Evolutionary conservation across 2,797 vertebrate species (phyloP).

Genomic region (Acestrorhynchus altus): DNA sequence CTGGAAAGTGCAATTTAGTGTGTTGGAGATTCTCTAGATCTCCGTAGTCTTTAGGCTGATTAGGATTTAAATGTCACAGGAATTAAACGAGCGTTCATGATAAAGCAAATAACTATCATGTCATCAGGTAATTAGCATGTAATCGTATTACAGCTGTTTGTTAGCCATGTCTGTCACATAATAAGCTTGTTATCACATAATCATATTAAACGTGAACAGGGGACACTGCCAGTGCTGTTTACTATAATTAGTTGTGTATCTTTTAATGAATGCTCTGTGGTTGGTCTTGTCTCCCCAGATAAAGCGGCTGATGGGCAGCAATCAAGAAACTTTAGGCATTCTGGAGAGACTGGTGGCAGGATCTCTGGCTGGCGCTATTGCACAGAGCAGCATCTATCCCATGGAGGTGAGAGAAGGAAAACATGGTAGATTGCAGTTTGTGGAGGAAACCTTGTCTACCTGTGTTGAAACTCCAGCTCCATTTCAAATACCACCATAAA

Average conservation of each 20-base stretch:
- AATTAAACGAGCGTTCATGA: not conserved
- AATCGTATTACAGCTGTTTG: not conserved
- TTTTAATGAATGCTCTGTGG: conserved; percentile 9
- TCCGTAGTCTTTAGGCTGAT: not conserved
- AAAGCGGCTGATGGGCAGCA: conserved; percentile 90
- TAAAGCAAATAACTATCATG: not conserved
- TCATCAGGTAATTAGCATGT: not conserved
- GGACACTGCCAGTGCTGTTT: not conserved
- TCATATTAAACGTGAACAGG: not conserved
- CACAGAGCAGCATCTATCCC: conserved; percentile 97
- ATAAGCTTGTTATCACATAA: not conserved
- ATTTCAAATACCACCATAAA: conserved; percentile 20
- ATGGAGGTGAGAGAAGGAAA: conserved; percentile 88
- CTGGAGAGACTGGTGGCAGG: conserved; percentile 88
- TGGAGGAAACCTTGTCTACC: conserved; percentile 27
- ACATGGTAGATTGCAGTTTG: not conserved
- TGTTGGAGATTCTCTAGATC: not conserved
- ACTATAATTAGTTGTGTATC: not conserved
- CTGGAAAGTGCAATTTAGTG: not conserved
- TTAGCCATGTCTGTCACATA: not conserved
- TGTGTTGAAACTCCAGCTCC: conserved; percentile 35
- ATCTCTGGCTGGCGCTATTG: conserved; percentile 89
- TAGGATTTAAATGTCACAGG: not conserved
- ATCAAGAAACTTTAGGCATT: conserved; percentile 91
- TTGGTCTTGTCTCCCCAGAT: conserved; percentile 75